Percentiles rank a stretch among this genome's conserved stretches.
phyloP scores from a whole-genome alignment of 2,797 vertebrate genomes.

The Luscinia luscinia region DNA sequence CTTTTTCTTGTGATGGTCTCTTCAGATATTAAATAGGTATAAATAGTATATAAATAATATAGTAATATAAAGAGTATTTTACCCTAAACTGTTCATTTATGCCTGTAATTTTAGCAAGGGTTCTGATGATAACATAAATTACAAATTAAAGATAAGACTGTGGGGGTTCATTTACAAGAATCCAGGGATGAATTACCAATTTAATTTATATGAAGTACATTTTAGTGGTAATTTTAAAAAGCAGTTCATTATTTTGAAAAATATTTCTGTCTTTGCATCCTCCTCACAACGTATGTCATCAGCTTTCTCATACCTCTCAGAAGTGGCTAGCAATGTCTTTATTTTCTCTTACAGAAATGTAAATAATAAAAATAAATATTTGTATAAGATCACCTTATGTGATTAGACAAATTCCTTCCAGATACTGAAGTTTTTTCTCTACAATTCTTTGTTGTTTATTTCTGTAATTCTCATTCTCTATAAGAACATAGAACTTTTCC shows the following conservation, averaged over 20 bases:
- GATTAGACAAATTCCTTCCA: background rate
- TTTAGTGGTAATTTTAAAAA: background rate
- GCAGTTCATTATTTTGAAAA: constrained; percentile 5
- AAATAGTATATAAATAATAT: background rate
- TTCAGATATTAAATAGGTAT: background rate
- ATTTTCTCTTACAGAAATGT: background rate
- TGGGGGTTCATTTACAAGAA: constrained; percentile 19
- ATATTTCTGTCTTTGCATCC: background rate
- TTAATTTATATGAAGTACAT: constrained; percentile 4
- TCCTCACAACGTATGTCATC: background rate
- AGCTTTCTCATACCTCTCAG: background rate
- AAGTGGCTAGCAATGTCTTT: background rate
- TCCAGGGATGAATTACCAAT: constrained; percentile 4
- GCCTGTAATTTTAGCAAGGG: background rate
- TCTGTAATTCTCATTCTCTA: background rate
- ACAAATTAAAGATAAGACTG: constrained; percentile 17
- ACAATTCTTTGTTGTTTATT: background rate
- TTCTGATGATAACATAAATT: constrained; percentile 40
- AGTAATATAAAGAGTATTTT: background rate
- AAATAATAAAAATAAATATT: background rate
- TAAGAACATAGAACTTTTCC: background rate
- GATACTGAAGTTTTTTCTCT: rapidly evolving
- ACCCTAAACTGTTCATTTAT: constrained; percentile 7
- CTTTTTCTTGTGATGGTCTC: background rate
- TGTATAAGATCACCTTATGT: background rate